Conservation (phyloP, 2,113 vertebrate species). For the Anguilla japonica region DNA sequence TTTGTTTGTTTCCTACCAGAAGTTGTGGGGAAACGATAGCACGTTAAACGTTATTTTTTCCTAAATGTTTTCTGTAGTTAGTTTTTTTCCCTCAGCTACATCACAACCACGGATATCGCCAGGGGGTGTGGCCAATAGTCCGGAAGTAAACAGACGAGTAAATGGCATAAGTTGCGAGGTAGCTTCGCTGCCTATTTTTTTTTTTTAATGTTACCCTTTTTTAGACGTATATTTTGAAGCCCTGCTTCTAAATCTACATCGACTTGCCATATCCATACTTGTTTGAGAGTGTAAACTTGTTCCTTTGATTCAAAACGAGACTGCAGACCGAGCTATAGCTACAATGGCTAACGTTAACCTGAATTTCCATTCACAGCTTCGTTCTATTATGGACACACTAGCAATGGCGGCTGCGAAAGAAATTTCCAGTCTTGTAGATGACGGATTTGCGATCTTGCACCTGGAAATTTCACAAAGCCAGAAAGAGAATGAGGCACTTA, state of each 20-base stretch:
- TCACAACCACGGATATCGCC: too few species aligned
- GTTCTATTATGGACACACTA: slow-evolving; percentile 12
- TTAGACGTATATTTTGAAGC: background rate
- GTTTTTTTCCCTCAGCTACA: too few species aligned
- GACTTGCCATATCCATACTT: background rate
- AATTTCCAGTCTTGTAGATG: slow-evolving; percentile 12
- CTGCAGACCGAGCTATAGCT: background rate
- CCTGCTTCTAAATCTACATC: background rate
- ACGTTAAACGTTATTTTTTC: too few species aligned
- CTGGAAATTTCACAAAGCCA: slow-evolving; percentile 14
- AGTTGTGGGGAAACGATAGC: too few species aligned
- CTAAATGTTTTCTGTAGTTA: too few species aligned
- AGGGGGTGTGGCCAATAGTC: too few species aligned
- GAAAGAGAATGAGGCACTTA: slow-evolving; percentile 19
- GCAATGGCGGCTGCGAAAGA: slow-evolving; percentile 12
- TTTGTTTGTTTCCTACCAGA: too few species aligned
- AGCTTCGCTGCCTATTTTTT: background rate
- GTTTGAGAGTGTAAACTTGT: background rate
- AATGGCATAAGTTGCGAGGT: too few species aligned
- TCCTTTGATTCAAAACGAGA: background rate
- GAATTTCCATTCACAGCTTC: slow-evolving; percentile 14
- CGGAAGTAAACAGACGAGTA: too few species aligned
- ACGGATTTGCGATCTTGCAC: slow-evolving; percentile 8
- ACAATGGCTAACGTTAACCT: slow-evolving; percentile 5
- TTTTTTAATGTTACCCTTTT: background rate